Conservation (phyloP, 2,113 vertebrate species). For the Lethenteron camtschaticum region DNA sequence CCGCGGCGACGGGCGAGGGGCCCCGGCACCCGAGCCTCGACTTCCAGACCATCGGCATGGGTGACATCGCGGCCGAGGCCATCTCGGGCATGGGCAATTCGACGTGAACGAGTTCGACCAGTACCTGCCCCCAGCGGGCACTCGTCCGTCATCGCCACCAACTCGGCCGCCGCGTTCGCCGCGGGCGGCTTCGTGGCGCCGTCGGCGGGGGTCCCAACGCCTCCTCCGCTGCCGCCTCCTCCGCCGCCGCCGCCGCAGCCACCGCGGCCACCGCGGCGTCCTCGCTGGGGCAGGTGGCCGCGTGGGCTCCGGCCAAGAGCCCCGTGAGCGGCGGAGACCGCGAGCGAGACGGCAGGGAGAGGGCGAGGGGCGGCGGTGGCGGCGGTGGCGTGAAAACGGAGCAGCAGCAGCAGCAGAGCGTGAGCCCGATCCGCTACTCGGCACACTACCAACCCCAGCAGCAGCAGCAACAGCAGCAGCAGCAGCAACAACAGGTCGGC, state of each 20-base stretch:
- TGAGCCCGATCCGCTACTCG: too few species aligned
- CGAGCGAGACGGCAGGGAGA: too few species aligned
- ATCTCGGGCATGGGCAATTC: constrained; percentile 4
- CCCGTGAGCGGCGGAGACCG: too few species aligned
- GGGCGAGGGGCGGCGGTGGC: neutral
- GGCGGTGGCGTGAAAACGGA: constrained; percentile 1
- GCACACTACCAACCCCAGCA: too few species aligned
- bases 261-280: neutral
- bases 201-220: neutral
- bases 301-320: neutral
- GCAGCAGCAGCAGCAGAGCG: neutral
- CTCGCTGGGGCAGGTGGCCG: neutral
- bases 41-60: constrained; percentile 2
- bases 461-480: too few species aligned
- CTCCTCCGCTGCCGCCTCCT: too few species aligned
- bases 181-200: neutral
- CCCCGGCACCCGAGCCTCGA: neutral
- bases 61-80: neutral
- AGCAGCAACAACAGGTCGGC: neutral
- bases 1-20: neutral
- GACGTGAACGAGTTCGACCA: neutral
- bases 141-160: neutral
- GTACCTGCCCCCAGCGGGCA: constrained; percentile 3
- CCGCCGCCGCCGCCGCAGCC: neutral
- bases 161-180: neutral